These are phyloP conservation scores for Gymnothorax javanicus DNA, from an alignment of 2,797 vertebrate species.

Conservation along the genomic window DNA sequence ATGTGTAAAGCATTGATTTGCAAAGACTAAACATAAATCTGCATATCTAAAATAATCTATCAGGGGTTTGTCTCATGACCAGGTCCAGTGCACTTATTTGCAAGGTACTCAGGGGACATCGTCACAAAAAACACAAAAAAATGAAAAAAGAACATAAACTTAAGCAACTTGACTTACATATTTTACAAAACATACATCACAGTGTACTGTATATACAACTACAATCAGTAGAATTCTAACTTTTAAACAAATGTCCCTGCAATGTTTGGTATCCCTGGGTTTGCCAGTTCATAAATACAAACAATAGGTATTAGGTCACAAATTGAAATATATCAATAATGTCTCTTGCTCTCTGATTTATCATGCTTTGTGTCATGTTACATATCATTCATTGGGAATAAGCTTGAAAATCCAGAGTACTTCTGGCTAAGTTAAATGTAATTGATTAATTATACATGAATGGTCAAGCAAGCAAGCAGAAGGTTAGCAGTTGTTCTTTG, in stretches of 20 bases:
- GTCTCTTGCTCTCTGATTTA: neutral
- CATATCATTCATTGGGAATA: neutral
- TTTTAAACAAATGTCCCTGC: conserved; percentile 76
- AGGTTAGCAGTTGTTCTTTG: neutral
- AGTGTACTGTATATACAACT: conserved; percentile 64
- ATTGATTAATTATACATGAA: neutral
- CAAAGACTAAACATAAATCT: conserved; percentile 11
- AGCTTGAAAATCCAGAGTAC: neutral
- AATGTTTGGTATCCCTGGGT: conserved; percentile 74
- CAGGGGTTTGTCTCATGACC: neutral
- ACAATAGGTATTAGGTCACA: conserved; percentile 23
- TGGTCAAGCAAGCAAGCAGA: neutral
- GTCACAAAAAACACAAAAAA: conserved; percentile 24
- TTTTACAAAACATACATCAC: conserved; percentile 66
- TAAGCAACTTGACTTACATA: conserved; percentile 67
- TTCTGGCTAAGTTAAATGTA: neutral
- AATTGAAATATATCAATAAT: neutral
- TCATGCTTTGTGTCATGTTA: neutral
- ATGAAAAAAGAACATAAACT: conserved; percentile 41
- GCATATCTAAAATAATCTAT: neutral
- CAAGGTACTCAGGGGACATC: conserved; percentile 42
- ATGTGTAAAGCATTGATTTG: neutral
- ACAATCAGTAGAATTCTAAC: conserved; percentile 79
- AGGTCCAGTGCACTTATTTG: neutral
- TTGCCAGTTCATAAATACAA: conserved; percentile 30